phyloP scores from a whole-genome alignment of 1,140 invertebrate genomes.

The Bombus difficillimus region DNA sequence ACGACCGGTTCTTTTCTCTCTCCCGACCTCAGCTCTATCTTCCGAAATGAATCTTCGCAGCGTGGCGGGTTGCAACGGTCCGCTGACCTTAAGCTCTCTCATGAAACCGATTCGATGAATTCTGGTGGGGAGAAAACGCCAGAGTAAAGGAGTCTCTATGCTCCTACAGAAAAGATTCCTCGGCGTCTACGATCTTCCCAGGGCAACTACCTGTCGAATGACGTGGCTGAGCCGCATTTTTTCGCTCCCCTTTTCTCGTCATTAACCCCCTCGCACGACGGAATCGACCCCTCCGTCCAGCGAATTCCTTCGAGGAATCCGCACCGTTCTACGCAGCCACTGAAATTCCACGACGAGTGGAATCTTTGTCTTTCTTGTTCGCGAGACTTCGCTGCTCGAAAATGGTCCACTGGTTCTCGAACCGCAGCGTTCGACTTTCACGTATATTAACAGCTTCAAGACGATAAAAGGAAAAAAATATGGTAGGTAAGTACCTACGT shows the following conservation, averaged over 20 bases:
- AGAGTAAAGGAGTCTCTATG: slow-evolving; percentile 6
- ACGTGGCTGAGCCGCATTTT: slow-evolving; percentile 53
- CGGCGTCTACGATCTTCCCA: slow-evolving; percentile 52
- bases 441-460: slow-evolving; percentile 33
- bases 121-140: not conserved
- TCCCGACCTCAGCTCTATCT: slow-evolving; percentile 26
- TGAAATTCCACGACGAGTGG: not conserved
- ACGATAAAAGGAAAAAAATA: not conserved
- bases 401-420: not conserved
- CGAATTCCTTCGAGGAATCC: slow-evolving; percentile 5
- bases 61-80: slow-evolving; percentile 5
- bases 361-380: not conserved
- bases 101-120: slow-evolving; percentile 46
- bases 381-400: not conserved
- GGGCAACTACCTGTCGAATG: slow-evolving; percentile 61
- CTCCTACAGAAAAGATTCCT: slow-evolving; percentile 38
- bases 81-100: slow-evolving; percentile 29
- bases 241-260: slow-evolving; percentile 30
- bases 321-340: not conserved
- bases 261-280: slow-evolving; percentile 36
- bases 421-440: slow-evolving; percentile 39
- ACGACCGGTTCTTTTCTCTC: slow-evolving; percentile 34
- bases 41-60: slow-evolving; percentile 40
- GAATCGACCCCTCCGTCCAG: not conserved
- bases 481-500: not conserved